phyloP scores from a whole-genome alignment of 2,888 invertebrate species.

The Dendrolimus houi region DNA sequence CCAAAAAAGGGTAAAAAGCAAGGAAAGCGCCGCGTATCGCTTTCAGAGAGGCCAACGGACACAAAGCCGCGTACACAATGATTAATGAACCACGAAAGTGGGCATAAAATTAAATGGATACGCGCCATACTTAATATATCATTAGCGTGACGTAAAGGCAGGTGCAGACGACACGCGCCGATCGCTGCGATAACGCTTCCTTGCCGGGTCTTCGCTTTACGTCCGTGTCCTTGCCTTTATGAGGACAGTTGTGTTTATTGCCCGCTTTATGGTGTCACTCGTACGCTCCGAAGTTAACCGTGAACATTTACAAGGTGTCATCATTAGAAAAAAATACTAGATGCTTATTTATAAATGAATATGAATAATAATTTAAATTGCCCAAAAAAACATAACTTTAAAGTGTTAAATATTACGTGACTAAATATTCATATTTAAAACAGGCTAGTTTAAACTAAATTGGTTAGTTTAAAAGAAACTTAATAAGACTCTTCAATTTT shows the following conservation, averaged over 20 bases:
- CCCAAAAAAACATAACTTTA: no score
- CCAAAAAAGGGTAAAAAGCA: background rate
- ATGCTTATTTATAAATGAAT: no score
- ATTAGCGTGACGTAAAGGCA: background rate
- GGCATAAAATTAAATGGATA: background rate
- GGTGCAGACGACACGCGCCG: background rate
- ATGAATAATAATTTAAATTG: no score
- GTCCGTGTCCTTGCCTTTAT: background rate
- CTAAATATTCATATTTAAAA: no score
- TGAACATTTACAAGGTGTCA: background rate
- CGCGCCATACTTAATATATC: background rate
- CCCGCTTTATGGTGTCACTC: background rate
- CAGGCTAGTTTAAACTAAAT: no score
- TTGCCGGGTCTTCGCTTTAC: background rate
- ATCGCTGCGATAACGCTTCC: background rate
- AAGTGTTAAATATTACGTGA: no score
- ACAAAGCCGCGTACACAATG: background rate
- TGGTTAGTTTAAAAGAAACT: no score
- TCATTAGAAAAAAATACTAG: no score
- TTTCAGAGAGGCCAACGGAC: background rate
- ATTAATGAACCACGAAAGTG: background rate
- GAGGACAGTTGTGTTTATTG: background rate
- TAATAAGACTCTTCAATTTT: no score
- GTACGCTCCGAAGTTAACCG: background rate
- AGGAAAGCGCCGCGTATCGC: background rate